Conservation (phyloP, 2,113 vertebrate genomes). For the Caretta caretta region DNA sequence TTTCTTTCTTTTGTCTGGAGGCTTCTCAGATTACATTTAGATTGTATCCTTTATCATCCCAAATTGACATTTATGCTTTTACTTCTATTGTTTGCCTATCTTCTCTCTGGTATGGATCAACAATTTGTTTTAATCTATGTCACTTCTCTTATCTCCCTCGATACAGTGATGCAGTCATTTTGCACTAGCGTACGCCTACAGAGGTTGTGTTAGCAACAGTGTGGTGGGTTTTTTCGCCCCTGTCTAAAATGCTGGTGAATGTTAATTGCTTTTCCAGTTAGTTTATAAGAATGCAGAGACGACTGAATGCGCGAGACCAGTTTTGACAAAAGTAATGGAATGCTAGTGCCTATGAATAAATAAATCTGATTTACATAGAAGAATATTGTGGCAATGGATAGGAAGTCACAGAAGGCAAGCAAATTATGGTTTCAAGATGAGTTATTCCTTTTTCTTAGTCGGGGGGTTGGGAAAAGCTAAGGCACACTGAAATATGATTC, state of each 20-base stretch:
- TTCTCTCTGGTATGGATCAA: conserved; percentile 81
- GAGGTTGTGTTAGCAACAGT: conserved; percentile 70
- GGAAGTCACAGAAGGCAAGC: conserved; percentile 62
- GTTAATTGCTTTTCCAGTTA: conserved; percentile 84
- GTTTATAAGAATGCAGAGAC: conserved; percentile 73
- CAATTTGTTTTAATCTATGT: conserved; percentile 90
- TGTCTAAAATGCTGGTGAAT: conserved; percentile 54
- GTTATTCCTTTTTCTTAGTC: conserved; percentile 34
- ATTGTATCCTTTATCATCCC: conserved; percentile 91
- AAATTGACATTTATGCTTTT: conserved; percentile 94
- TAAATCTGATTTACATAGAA: conserved; percentile 76
- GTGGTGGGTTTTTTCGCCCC: conserved; percentile 39
- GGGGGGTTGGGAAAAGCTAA: background rate
- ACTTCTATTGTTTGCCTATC: conserved; percentile 89
- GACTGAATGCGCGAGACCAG: conserved; percentile 61
- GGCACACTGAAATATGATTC: background rate
- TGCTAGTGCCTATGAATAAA: conserved; percentile 80
- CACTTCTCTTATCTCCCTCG: conserved; percentile 82
- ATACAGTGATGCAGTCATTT: conserved; percentile 79
- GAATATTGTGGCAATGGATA: conserved; percentile 42
- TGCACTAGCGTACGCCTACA: conserved; percentile 64
- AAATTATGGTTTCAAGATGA: conserved; percentile 64
- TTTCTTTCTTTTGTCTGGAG: conserved; percentile 88
- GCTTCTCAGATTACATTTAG: conserved; percentile 90
- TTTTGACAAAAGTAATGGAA: conserved; percentile 80